These are phyloP conservation scores for Microplitis mediator DNA, from an alignment of 1,140 invertebrate species.

Conservation along the genomic window DNA sequence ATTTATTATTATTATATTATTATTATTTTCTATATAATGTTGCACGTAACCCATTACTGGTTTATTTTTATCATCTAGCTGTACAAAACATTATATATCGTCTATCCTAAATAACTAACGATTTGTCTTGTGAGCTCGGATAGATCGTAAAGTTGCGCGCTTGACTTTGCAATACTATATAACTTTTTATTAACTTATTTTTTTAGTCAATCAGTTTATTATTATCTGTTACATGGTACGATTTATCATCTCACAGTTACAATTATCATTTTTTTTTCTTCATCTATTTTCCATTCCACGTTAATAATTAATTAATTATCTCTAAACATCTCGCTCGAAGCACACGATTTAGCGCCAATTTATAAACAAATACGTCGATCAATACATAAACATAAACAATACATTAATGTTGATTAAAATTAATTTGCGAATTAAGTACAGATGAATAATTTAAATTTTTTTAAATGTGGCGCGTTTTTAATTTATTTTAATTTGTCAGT, in stretches of 20 bases:
- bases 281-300: neutral
- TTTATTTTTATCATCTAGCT: slow-evolving; percentile 56
- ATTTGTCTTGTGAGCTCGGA: slow-evolving; percentile 59
- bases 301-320: too few relatives aligned
- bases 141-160: slow-evolving; percentile 43
- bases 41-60: slow-evolving; percentile 62
- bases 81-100: slow-evolving; percentile 62
- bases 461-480: too few relatives aligned
- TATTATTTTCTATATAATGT: slow-evolving; percentile 53
- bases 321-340: too few relatives aligned
- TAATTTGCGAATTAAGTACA: too few relatives aligned
- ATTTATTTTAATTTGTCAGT: too few relatives aligned
- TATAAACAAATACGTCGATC: too few relatives aligned
- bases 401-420: too few relatives aligned
- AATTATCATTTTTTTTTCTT: neutral
- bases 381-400: too few relatives aligned
- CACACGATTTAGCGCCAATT: too few relatives aligned
- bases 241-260: neutral
- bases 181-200: slow-evolving; percentile 1
- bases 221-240: slow-evolving; percentile 9
- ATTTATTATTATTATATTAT: slow-evolving; percentile 21
- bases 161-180: slow-evolving; percentile 29
- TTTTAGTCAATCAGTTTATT: neutral
- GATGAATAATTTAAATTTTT: too few relatives aligned
- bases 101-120: slow-evolving; percentile 56